Evolutionary conservation across 2,797 vertebrate genomes (phyloP).

Genomic region (Acestrorhynchus altus): DNA sequence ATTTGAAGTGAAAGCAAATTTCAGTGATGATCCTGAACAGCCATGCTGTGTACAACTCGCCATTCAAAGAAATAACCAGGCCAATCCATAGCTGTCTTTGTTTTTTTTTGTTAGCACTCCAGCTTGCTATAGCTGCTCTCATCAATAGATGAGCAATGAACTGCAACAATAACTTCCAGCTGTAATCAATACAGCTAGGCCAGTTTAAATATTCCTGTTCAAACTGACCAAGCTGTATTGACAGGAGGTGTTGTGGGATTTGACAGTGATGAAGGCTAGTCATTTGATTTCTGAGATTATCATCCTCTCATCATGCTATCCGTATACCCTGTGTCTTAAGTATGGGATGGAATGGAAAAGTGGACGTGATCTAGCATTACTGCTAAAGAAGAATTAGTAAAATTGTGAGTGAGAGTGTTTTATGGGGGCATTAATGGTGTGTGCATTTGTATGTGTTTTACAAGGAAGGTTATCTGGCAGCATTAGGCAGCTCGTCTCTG

Average conservation of each 20-base stretch:
- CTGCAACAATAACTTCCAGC: not conserved
- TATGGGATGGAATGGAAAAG: not conserved
- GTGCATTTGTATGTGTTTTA: not conserved
- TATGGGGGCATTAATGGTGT: slow-evolving; percentile 9
- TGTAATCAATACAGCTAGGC: not conserved
- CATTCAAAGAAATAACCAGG: not conserved
- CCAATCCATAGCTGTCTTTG: not conserved
- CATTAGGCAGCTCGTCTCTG: slow-evolving; percentile 18
- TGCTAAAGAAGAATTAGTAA: slow-evolving; percentile 20
- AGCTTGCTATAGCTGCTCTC: not conserved
- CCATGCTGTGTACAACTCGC: not conserved
- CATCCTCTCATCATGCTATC: no score
- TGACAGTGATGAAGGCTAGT: not conserved
- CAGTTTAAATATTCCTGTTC: slow-evolving; percentile 3
- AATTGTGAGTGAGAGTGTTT: slow-evolving; percentile 20
- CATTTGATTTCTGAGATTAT: not conserved
- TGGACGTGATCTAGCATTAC: slow-evolving; percentile 3
- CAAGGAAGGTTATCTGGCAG: slow-evolving; percentile 11
- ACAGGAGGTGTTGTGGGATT: not conserved
- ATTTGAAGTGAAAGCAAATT: not conserved
- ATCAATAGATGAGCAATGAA: slow-evolving; percentile 8
- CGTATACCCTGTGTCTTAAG: not conserved
- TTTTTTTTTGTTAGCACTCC: no score
- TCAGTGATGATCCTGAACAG: not conserved
- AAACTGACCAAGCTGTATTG: not conserved